These are phyloP conservation scores for Girardinus metallicus DNA, from an alignment of 2,797 vertebrate species.

Conservation along the genomic window DNA sequence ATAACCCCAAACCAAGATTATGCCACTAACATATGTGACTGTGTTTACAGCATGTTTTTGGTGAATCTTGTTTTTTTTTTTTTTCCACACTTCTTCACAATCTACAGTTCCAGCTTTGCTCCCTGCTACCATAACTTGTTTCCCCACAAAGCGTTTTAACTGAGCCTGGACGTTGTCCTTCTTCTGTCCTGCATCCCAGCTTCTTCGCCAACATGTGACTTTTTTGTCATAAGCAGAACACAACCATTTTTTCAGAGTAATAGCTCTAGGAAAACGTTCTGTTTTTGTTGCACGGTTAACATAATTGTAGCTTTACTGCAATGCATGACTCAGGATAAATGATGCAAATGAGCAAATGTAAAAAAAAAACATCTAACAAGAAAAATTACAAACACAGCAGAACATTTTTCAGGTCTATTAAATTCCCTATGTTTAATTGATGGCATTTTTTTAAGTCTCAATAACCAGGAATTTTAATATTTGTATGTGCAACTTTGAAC, in stretches of 20 bases:
- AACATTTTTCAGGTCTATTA: not conserved
- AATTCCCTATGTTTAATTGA: not conserved
- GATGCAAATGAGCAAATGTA: not conserved
- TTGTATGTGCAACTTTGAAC: not conserved
- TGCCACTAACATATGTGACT: not conserved
- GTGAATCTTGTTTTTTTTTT: not conserved
- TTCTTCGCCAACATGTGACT: not conserved
- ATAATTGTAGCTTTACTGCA: not conserved
- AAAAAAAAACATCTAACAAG: not conserved
- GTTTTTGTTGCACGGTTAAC: not conserved
- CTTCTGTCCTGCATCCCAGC: not conserved
- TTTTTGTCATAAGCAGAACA: not conserved
- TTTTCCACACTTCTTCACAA: not conserved
- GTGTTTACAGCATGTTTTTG: not conserved
- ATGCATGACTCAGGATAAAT: not conserved
- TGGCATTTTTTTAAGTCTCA: not conserved
- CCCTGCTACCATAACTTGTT: not conserved
- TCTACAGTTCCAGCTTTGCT: not conserved
- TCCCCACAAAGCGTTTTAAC: not conserved
- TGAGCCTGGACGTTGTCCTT: not conserved
- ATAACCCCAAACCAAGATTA: not conserved
- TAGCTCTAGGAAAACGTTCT: not conserved
- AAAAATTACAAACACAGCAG: not conserved
- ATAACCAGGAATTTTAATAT: not conserved
- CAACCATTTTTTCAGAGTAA: not conserved